Base-by-base conservation (phyloP, 2,113 vertebrate genomes). In the Potamarius usumacintae region DNA sequence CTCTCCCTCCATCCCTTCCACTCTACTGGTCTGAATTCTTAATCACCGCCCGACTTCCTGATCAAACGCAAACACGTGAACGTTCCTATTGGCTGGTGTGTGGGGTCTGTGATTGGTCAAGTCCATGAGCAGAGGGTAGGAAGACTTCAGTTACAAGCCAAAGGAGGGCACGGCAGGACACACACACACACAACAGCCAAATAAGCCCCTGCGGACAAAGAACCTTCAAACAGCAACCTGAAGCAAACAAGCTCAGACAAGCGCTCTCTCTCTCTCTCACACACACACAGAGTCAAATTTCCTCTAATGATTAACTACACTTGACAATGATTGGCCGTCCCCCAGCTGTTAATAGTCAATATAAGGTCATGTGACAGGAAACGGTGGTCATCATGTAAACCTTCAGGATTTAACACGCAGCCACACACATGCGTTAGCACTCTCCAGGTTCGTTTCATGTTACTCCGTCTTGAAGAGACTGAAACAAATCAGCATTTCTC, bases 11-110 rank as follows among this genome's bases (percentile, higher is more conserved):
- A 77, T 52, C 62, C 62, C 92, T 93, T 93, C 92, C 88, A 86
- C 93, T 94, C 83, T 86, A 91, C 92, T 93, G 91, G 89, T 91
- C 94, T 93, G 94, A 92, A 95, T 94, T 90, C 90, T 88, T 95
- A 94, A 94, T 94, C 90, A 90, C 42, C 88, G 89, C 62, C 88
- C 50, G 86, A 93, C 92, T 94, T 94, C 92, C 89, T 89, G 90
- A 89, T 92, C 89, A 89, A 91, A 84, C 83, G 92, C 92, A 92
- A 94, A 95, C 92, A 95, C 30, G 82, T 67, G 89, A 83, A 82
- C 53, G 63, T 67, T 83, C 63, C 91, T 90, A 95, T 94, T 96
- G 95, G 94, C 57, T 79, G 85, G 83, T 87, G 81, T 27, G 48
- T 85, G 86, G 65, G n/a, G 69, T 65, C 81, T 72, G 52, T 81